These are phyloP conservation scores for Conus ventricosus DNA, from an alignment of 1,140 invertebrate species.

Conservation along the genomic window DNA sequence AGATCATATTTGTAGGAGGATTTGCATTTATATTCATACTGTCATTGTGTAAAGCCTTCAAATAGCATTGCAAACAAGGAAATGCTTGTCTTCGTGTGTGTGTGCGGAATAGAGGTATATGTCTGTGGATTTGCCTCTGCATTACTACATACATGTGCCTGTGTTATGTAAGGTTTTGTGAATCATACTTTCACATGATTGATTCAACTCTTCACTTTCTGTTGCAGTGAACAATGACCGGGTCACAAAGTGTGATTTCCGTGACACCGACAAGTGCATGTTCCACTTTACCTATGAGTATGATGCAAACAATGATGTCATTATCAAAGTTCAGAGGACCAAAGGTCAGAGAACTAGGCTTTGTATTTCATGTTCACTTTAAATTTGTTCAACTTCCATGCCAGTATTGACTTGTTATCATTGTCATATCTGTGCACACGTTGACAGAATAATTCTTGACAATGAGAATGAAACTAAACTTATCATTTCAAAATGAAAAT, in stretches of 20 bases:
- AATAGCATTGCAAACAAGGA: too few species aligned
- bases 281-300: constrained; percentile 75
- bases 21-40: too few species aligned
- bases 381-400: background rate
- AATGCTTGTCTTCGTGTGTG: too few species aligned
- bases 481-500: background rate
- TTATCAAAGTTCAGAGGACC: constrained; percentile 66
- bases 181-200: too few species aligned
- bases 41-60: too few species aligned
- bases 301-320: constrained; percentile 55
- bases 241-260: constrained; percentile 38
- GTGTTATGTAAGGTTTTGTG: too few species aligned
- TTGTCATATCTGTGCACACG: background rate
- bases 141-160: too few species aligned
- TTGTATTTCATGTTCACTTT: background rate
- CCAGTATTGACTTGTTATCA: background rate
- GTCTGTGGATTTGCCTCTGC: too few species aligned
- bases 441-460: background rate
- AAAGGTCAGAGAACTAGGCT: constrained; percentile 59
- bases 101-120: too few species aligned
- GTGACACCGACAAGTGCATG: constrained; percentile 75
- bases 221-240: constrained; percentile 37
- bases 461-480: background rate
- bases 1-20: too few species aligned
- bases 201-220: too few species aligned